These are phyloP conservation scores for Augiades crinisus DNA, from an alignment of 2,888 invertebrate species.

Conservation along the genomic window DNA sequence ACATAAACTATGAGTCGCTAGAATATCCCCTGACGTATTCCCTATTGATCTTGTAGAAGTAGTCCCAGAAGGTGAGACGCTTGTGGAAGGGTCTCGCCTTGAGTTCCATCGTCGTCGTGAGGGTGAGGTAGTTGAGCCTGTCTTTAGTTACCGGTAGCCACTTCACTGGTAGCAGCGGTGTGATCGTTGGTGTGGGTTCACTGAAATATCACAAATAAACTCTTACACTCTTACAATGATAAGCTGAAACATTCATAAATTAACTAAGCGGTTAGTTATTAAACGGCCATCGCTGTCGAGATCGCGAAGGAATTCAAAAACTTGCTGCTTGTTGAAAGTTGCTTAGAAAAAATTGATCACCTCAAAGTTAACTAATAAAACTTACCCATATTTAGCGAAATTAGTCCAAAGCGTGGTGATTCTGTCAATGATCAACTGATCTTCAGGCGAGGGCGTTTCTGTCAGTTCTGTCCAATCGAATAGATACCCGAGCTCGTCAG, in stretches of 20 bases:
- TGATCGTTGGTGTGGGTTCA: slow-evolving; percentile 12
- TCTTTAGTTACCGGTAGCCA: slow-evolving; percentile 7
- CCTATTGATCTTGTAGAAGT: slow-evolving; percentile 43
- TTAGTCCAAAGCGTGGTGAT: slow-evolving; percentile 45
- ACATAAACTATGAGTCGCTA: too few species aligned
- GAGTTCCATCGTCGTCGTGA: slow-evolving; percentile 7
- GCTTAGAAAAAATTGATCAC: too few species aligned
- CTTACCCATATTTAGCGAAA: slow-evolving; percentile 43
- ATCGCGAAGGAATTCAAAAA: too few species aligned
- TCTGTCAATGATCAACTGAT: slow-evolving; percentile 45
- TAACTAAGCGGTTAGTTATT: too few species aligned
- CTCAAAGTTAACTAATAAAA: too few species aligned
- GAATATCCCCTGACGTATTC: slow-evolving; percentile 32
- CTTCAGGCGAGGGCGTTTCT: slow-evolving; percentile 35
- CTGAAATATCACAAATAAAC: neutral
- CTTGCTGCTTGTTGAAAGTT: too few species aligned
- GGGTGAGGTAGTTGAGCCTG: slow-evolving; percentile 13
- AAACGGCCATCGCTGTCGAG: too few species aligned
- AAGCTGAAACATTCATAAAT: too few species aligned
- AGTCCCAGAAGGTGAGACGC: slow-evolving; percentile 27
- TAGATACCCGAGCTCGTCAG: slow-evolving; percentile 48
- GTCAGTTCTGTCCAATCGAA: slow-evolving; percentile 37
- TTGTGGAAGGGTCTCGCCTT: slow-evolving; percentile 23
- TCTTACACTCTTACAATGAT: too few species aligned
- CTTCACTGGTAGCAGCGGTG: neutral